These are phyloP conservation scores for Chondrilla cf. caribensis DNA, from an alignment of 37 sponge, comb jelly and placozoan species.

Conservation along the genomic window DNA sequence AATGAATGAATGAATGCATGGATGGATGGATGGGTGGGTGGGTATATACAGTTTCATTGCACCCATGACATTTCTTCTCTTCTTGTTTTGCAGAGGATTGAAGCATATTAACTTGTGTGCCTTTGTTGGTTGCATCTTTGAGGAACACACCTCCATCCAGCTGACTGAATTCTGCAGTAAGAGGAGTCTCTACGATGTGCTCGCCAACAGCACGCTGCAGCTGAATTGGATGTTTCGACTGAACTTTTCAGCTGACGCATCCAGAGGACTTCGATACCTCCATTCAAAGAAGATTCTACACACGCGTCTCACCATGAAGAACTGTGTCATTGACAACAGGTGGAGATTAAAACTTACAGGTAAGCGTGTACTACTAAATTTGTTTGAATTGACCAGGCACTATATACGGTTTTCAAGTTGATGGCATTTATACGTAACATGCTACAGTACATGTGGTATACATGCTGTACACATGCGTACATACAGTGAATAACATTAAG, in stretches of 20 bases:
- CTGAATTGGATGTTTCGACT: slow-evolving; percentile 41
- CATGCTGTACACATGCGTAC: too few relatives aligned
- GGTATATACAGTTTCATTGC: too few relatives aligned
- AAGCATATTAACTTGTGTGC: slow-evolving; percentile 33
- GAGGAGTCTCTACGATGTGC: slow-evolving; percentile 32
- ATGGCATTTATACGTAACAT: too few relatives aligned
- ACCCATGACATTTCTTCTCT: neutral
- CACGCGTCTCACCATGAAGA: slow-evolving; percentile 42
- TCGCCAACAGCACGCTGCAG: neutral
- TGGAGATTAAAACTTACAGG: slow-evolving; percentile 64
- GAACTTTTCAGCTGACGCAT: slow-evolving; percentile 33
- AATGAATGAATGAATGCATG: too few relatives aligned
- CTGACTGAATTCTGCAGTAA: slow-evolving; percentile 37
- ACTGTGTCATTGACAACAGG: slow-evolving; percentile 60
- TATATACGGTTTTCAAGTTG: too few relatives aligned
- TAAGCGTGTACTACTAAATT: too few relatives aligned
- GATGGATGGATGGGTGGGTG: too few relatives aligned
- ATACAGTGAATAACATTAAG: too few relatives aligned
- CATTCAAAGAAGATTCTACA: slow-evolving; percentile 43
- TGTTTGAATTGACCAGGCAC: too few relatives aligned
- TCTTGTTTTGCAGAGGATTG: slow-evolving; percentile 19
- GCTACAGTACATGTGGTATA: too few relatives aligned
- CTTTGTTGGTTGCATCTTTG: slow-evolving; percentile 43
- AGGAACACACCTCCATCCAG: neutral
- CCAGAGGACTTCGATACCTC: slow-evolving; percentile 43